phyloP scores from a whole-genome alignment of 2,797 vertebrate species.

The Cynopterus sphinx region DNA sequence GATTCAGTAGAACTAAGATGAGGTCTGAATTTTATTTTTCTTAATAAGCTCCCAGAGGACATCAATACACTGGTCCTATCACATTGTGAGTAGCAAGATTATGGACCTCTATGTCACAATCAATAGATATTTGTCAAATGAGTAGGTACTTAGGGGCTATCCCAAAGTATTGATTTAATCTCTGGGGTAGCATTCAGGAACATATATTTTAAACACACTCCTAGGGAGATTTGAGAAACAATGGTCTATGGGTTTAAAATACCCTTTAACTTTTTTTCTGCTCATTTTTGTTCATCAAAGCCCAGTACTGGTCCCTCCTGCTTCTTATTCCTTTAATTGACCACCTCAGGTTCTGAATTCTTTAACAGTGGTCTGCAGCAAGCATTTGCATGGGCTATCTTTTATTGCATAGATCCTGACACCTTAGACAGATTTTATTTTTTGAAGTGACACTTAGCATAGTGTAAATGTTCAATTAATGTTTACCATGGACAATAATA shows the following conservation, averaged over 20 bases:
- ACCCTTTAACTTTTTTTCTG: neutral
- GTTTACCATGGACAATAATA: slow-evolving; percentile 19
- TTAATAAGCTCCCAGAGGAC: slow-evolving; percentile 12
- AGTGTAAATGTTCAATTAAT: slow-evolving; percentile 30
- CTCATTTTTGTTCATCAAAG: slow-evolving; percentile 28
- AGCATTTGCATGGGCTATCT: neutral
- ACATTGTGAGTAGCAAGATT: neutral
- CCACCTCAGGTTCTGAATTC: slow-evolving; percentile 4
- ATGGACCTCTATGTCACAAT: neutral
- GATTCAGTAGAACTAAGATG: neutral
- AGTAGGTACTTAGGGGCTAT: neutral
- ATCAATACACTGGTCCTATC: neutral
- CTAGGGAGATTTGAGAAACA: slow-evolving; percentile 15
- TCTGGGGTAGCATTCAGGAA: neutral
- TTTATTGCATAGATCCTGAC: neutral
- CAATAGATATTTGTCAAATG: slow-evolving; percentile 38
- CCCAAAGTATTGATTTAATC: neutral
- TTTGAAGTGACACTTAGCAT: neutral
- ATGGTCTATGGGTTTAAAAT: neutral
- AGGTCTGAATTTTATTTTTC: slow-evolving; percentile 36
- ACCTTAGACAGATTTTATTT: neutral
- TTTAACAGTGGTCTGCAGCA: neutral
- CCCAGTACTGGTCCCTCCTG: neutral
- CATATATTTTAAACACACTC: slow-evolving; percentile 18
- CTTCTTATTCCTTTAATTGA: neutral